Conservation (phyloP, 2,888 invertebrate species). For the Patella pellucida region DNA sequence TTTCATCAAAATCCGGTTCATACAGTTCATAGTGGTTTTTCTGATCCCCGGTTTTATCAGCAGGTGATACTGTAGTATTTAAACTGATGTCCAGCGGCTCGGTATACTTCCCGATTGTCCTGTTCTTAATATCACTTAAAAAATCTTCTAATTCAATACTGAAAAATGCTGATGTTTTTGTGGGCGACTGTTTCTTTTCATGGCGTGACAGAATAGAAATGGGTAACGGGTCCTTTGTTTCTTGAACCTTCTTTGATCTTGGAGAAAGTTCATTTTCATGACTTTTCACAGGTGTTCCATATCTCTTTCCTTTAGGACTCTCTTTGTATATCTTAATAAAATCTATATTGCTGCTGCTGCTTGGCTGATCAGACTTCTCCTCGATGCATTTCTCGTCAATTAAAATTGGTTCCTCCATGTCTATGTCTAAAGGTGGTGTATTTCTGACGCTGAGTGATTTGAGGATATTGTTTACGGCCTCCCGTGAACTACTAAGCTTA, state of each 20-base stretch:
- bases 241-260: slow-evolving; percentile 12
- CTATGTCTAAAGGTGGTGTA: no score
- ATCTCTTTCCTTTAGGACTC: no score
- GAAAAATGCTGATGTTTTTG: slow-evolving; percentile 49
- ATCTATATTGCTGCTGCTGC: no score
- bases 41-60: slow-evolving; percentile 8
- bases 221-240: slow-evolving; percentile 48
- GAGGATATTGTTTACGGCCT: no score
- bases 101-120: not conserved
- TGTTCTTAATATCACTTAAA: slow-evolving; percentile 30
- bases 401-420: no score
- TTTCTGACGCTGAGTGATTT: no score
- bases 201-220: slow-evolving; percentile 42
- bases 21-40: slow-evolving; percentile 22
- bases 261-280: slow-evolving; percentile 1
- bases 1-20: slow-evolving; percentile 62
- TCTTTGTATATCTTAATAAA: no score
- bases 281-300: no score
- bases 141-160: slow-evolving; percentile 52
- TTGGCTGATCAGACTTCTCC: no score
- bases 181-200: slow-evolving; percentile 34
- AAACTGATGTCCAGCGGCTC: not conserved
- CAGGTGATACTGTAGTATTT: slow-evolving; percentile 24
- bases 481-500: no score
- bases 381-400: no score